phyloP scores from a whole-genome alignment of 2,113 vertebrate genomes.

The Clarias batrachus region DNA sequence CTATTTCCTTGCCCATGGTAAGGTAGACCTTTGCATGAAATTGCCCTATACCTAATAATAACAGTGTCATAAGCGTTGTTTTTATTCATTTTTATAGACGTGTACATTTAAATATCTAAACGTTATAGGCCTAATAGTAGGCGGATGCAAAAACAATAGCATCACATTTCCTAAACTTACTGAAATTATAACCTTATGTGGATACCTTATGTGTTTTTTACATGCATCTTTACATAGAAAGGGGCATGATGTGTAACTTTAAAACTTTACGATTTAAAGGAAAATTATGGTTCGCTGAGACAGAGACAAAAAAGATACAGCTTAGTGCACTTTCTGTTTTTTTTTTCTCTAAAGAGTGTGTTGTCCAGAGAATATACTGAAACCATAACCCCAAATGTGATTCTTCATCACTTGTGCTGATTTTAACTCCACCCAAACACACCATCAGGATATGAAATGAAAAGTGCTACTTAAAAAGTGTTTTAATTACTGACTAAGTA shows the following conservation, averaged over 20 bases:
- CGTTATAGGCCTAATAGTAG: background rate
- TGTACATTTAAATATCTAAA: background rate
- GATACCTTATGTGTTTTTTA: background rate
- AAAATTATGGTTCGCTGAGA: background rate
- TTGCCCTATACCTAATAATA: background rate
- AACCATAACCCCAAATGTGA: background rate
- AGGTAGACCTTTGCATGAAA: too few species aligned
- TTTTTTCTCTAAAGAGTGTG: rapidly evolving
- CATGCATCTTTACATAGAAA: background rate
- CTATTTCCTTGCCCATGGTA: too few species aligned
- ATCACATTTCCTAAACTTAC: background rate
- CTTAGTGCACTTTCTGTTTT: background rate
- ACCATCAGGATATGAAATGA: background rate
- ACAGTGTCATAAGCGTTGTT: background rate
- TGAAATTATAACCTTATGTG: background rate
- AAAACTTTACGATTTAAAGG: background rate
- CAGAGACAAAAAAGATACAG: background rate
- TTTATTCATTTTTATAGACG: background rate
- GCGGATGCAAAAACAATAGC: background rate
- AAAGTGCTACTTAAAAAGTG: background rate
- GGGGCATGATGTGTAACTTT: background rate
- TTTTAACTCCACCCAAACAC: conserved; percentile 23
- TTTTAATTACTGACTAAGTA: background rate
- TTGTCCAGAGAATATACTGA: background rate
- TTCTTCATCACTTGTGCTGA: background rate